Percentiles rank a stretch among this genome's conserved stretches.
Conservation (phyloP, 2,888 invertebrate genomes). For the Sesamia inferens region DNA sequence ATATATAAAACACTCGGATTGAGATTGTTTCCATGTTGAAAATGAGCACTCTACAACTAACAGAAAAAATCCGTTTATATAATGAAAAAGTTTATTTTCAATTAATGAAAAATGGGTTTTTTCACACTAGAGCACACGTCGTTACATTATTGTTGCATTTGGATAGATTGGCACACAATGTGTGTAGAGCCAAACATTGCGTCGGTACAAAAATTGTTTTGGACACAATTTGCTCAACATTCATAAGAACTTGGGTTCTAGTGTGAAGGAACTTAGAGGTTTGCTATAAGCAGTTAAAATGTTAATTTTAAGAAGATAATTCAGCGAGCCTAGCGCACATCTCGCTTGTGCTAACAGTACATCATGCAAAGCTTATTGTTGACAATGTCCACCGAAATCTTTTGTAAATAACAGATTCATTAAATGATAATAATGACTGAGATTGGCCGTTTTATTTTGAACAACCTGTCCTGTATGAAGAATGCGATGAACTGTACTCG, state of each 20-base stretch:
- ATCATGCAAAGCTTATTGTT: constrained; percentile 75
- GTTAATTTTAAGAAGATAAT: constrained; percentile 38
- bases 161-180: neutral
- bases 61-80: constrained; percentile 7
- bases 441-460: constrained; percentile 64
- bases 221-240: constrained; percentile 6
- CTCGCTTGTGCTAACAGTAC: constrained; percentile 68
- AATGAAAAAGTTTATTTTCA: neutral
- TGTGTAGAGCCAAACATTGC: neutral
- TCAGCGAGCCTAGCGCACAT: constrained; percentile 62
- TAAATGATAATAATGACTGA: constrained; percentile 86
- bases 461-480: constrained; percentile 16
- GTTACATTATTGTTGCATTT: neutral
- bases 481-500: neutral
- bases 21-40: neutral
- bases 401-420: constrained; percentile 88
- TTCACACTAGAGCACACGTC: constrained; percentile 17
- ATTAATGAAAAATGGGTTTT: neutral
- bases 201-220: too few relatives aligned
- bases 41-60: neutral
- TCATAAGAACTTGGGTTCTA: neutral
- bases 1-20: neutral
- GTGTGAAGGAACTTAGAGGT: neutral
- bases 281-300: constrained; percentile 57
- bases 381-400: constrained; percentile 87